Percentiles rank a stretch among this genome's conserved stretches.
These are phyloP conservation scores for Thereuonema tuberculata DNA, from an alignment of 1,140 invertebrate species.

Conservation along the genomic window DNA sequence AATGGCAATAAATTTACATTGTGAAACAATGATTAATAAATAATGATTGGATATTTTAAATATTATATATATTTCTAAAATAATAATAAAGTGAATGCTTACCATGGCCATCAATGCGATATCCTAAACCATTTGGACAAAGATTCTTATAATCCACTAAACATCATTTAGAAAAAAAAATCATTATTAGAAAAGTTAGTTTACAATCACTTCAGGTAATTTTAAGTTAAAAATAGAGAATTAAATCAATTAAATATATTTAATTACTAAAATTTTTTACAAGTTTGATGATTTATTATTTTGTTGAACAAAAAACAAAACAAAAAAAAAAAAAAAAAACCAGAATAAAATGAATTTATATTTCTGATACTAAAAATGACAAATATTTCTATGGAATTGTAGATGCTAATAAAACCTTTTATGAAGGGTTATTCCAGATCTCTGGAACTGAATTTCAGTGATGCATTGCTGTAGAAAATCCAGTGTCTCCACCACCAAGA, in stretches of 20 bases:
- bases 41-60: not conserved
- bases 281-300: conserved; percentile 9
- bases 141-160: conserved; percentile 51
- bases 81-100: conserved; percentile 14
- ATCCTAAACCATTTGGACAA: conserved; percentile 56
- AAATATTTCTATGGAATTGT: too few relatives aligned
- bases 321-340: too few relatives aligned
- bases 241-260: not conserved
- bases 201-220: conserved; percentile 9
- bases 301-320: too few relatives aligned
- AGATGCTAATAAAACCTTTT: too few relatives aligned
- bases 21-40: not conserved
- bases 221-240: conserved; percentile 1
- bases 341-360: too few relatives aligned
- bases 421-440: too few relatives aligned
- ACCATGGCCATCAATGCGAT: conserved; percentile 53
- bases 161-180: conserved; percentile 7
- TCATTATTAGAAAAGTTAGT: not conserved
- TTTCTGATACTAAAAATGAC: too few relatives aligned
- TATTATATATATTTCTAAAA: conserved; percentile 3
- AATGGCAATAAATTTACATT: too few relatives aligned
- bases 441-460: too few relatives aligned
- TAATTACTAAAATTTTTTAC: not conserved
- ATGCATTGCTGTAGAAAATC: too few relatives aligned
- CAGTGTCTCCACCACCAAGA: too few relatives aligned